Base-by-base conservation (phyloP, 1,140 invertebrate genomes). In the Tetraneura akinire region DNA sequence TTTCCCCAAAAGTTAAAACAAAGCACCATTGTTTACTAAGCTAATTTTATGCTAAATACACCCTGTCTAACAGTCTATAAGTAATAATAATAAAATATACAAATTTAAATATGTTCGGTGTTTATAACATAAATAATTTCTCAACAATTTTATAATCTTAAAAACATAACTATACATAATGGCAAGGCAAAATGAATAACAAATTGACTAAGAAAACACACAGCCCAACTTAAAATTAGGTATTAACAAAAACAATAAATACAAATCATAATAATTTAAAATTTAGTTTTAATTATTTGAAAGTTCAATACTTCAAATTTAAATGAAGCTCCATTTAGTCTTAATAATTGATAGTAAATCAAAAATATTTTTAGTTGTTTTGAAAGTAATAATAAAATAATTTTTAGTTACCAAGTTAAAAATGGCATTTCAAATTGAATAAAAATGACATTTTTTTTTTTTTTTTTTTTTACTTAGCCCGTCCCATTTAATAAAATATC, bases 171-270 rank as follows among this genome's bases (percentile, higher is more conserved):
- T 55, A 53, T 57, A 76, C 13, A 76, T 76, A 76, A 76, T 76
- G 73, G 73, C 73, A 76, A 76, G 73, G 51, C 73, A 76, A 18
- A 76, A 57, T 76, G 26, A 76, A 76, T 60, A 76, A 76, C 73
- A 76, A 76, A 76, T 76, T 76, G 73, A 76, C 73, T 76, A 76
- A 76, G 73, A 76, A 76, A 76, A 76, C 73, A 60, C 73, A 76
- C 73, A 76, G 73, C 73, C 73, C 73, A 23, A 76, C 53, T 76
- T 76, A 76, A 60, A 76, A 76, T 60, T 76, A 76, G 71, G 53
- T 76, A 76, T 76, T 26, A 76, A 76, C 73, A 76, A 76, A 76
- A 76, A 74, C 71, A 37, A 73, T 32, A 21, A 73, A 51, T 53
- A 73, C 32, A 76, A 47, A 45, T 70, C 42, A 13, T 70, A 57